These are phyloP conservation scores for Ariolimax columbianus DNA, from an alignment of 2,888 invertebrate genomes.

Conservation along the genomic window DNA sequence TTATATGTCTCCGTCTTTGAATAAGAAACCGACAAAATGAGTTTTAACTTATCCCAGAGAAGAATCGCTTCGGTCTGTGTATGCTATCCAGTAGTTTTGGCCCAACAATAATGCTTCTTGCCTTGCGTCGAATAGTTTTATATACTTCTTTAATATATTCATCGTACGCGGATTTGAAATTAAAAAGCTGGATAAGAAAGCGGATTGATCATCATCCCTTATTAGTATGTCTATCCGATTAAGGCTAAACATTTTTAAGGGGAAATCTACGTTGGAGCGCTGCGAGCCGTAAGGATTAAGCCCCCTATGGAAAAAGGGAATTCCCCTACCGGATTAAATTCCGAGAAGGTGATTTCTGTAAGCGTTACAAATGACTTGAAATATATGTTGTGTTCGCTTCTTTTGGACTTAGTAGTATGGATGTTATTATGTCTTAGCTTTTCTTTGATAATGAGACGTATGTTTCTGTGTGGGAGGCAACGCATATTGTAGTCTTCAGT, in stretches of 20 bases:
- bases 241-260: too few relatives aligned
- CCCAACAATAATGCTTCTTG: not conserved
- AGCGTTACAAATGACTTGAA: not conserved
- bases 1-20: too few relatives aligned
- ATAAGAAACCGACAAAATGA: too few relatives aligned
- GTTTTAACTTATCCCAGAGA: too few relatives aligned
- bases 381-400: not conserved
- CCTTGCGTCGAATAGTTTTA: conserved; percentile 27
- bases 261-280: conserved; percentile 44
- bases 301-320: conserved; percentile 8
- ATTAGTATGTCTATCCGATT: conserved; percentile 50
- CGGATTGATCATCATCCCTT: conserved; percentile 40
- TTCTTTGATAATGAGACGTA: not conserved
- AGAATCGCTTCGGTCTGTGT: not conserved
- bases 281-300: conserved; percentile 45
- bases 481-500: too few relatives aligned
- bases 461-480: too few relatives aligned
- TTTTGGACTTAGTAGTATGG: not conserved
- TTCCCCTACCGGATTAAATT: conserved; percentile 34
- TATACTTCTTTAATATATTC: conserved; percentile 43
- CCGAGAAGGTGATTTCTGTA: not conserved
- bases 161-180: conserved; percentile 40
- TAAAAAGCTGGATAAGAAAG: conserved; percentile 45
- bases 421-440: not conserved
- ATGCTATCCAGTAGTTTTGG: not conserved